phyloP scores from a whole-genome alignment of 2,888 invertebrate species.

The Mongoloraphidia duomilia region DNA sequence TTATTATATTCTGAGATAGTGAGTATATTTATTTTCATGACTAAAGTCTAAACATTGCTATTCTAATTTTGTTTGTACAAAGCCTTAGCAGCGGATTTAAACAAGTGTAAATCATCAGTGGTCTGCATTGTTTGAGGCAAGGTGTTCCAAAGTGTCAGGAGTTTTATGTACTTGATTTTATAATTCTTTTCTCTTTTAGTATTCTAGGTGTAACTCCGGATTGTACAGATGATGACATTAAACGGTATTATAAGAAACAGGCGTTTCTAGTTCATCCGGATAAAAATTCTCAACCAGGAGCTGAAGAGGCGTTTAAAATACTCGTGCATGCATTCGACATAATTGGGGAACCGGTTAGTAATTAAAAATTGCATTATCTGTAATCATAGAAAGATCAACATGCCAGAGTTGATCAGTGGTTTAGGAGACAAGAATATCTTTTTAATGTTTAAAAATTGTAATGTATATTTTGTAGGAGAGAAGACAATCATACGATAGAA shows the following conservation, averaged over 20 bases:
- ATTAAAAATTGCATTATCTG: conserved; percentile 13
- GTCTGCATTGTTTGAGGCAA: too few species aligned
- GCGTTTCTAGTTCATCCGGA: conserved; percentile 92
- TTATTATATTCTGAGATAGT: too few species aligned
- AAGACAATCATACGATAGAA: conserved; percentile 57
- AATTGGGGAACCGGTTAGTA: conserved; percentile 73
- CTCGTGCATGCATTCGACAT: conserved; percentile 89
- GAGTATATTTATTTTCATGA: too few species aligned
- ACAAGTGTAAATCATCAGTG: too few species aligned
- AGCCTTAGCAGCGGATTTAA: too few species aligned
- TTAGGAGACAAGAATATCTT: background rate
- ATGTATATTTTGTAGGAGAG: conserved; percentile 40
- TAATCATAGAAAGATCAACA: background rate
- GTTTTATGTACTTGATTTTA: background rate
- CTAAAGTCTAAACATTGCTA: too few species aligned
- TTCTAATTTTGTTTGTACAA: too few species aligned
- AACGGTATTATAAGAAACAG: conserved; percentile 85
- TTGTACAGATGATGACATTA: conserved; percentile 86
- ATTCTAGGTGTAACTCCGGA: conserved; percentile 77
- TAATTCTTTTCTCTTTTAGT: conserved; percentile 29
- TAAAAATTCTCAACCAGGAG: conserved; percentile 88
- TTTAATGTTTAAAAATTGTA: background rate
- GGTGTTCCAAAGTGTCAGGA: too few species aligned
- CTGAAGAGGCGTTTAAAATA: conserved; percentile 93
- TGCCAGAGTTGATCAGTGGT: too few species aligned